Base-by-base conservation (phyloP, 2,113 vertebrate species). In the Rhipidura dahli region DNA sequence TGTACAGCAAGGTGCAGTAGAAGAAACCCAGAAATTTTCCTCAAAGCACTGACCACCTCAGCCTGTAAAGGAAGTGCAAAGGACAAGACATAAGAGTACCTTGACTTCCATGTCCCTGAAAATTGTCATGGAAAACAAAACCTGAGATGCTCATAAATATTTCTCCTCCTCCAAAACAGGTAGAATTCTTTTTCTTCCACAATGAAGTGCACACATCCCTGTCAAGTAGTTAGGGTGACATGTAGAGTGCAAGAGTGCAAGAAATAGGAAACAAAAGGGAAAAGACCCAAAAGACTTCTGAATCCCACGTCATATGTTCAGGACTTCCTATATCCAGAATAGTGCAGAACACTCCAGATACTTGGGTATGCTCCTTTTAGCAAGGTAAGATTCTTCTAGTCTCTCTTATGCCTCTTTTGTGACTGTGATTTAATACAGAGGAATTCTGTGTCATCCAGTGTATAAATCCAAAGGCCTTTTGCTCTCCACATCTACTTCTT, bases 101-200 rank as follows among this genome's bases (percentile, higher is more conserved):
- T 10, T 54, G 14, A 71, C n/a, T 21, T 35, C 50, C 1, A 0
- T 26, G 10, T 10, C 42, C 27, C 24, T 1, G 1, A 27, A 76
- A 81, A 66, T 4, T 56, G 21, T 19, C 0, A 8, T 3, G 6
- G 60, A 72, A 86, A 93, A 64, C 22, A 77, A 87, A 80, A 85
- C 3, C 30, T 31, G 31, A 69, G n/a, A 28, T 42, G 23, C 77
- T 86, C 13, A 39, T 9, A 71, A 71, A 30, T 22, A 45, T 24
- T 68, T 72, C 6, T 68, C 15, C 37, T 76, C 14, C 44, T 69
- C 77, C 51, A 35, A 51, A 91, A 75, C 2, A 85, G 14, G 0
- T 13, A 72, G 26, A 76, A 72, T 42, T 78, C 3, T 39, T 78
- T 61, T 78, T 68, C 44, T 59, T 76, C 57, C 42, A 83, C 23